Evolutionary conservation across 2,888 invertebrate species (phyloP), one percentile per base, ranked within the genome.

Genomic region (Pseudeuparius sepicola): DNA sequence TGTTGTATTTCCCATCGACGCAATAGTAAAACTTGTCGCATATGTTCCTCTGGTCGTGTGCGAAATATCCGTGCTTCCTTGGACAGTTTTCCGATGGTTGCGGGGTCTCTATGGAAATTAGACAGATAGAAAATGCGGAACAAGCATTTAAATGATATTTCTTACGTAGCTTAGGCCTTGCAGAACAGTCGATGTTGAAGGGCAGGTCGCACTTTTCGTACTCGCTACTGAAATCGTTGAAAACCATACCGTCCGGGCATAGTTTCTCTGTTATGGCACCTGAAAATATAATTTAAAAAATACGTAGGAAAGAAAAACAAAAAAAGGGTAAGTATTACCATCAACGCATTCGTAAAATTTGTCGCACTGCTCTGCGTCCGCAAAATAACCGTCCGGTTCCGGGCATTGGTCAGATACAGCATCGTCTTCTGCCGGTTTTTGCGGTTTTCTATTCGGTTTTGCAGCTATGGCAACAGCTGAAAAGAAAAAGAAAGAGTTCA

Each of bases 11-110:
- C 3, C 89, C 89, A 55, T 87, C 87, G 15, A 87, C 87, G 54
- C 89, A 89, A 60, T 78, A 88, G 61, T 84, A 88, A 66, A 89
- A 89, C 54, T 79, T 83, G 57, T 84, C 84, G 56, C 90, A 90
- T 47, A 80, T 73, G 24, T 73, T 73, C 0, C 68, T 60, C 40
- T 87, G 78, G 52, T 82, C 80, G 59, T 89, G 88, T 0, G 80
- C 78, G 63, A 89, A 90, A 64, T 89, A 88, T 4, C 90, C 90
- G 57, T 90, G 79, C 57, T 76, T 77, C 31, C 89, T 74, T 0
- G 76, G 80, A 54, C 90, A 90, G 57, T 89, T 77, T 16, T 69
- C 56, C 1, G 75, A 66, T 0, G 85, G 73, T 41, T 75, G 75
- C 0, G 89, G 85, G 1, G 68, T 65, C 62, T 86, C 85, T 85